A percentile compares a stretch with the other conserved stretches of the same genome.
phyloP scores from a whole-genome alignment of 2,888 invertebrate genomes.

The Drosophila acutilabella region DNA sequence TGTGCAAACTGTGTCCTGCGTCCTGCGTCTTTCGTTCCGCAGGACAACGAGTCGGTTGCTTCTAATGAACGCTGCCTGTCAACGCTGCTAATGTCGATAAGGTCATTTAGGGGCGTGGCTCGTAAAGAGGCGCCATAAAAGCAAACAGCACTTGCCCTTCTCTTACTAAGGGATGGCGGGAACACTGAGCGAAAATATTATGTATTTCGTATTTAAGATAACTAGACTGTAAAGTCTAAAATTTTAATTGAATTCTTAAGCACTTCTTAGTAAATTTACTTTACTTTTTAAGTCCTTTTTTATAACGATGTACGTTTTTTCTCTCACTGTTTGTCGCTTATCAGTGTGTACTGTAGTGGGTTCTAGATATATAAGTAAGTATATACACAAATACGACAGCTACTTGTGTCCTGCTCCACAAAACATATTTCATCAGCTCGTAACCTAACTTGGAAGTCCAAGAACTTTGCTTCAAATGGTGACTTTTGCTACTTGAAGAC shows the following conservation, averaged over 20 bases:
- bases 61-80: conserved; percentile 66
- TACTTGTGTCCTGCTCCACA: conserved; percentile 8
- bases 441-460: conserved; percentile 15
- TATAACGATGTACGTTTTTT: too few species aligned
- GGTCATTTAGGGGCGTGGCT: conserved; percentile 61
- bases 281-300: not conserved
- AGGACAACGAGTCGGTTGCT: conserved; percentile 22
- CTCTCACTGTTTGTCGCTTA: conserved; percentile 40
- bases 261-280: too few species aligned
- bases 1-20: conserved; percentile 54
- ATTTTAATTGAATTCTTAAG: too few species aligned
- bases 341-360: conserved; percentile 42
- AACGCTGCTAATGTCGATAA: conserved; percentile 67
- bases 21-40: not conserved
- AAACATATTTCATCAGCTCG: conserved; percentile 56
- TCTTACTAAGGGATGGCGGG: conserved; percentile 7
- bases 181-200: not conserved
- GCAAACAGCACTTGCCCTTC: conserved; percentile 34
- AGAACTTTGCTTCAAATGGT: conserved; percentile 13
- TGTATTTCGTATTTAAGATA: too few species aligned
- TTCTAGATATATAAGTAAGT: conserved; percentile 14
- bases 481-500: conserved; percentile 29
- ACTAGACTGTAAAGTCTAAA: too few species aligned
- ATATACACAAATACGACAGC: conserved; percentile 39
- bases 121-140: conserved; percentile 69